Evolutionary conservation across 2,888 invertebrate genomes (phyloP), one percentile per base, ranked within the genome.

Genomic region (Cyclophora punctaria): DNA sequence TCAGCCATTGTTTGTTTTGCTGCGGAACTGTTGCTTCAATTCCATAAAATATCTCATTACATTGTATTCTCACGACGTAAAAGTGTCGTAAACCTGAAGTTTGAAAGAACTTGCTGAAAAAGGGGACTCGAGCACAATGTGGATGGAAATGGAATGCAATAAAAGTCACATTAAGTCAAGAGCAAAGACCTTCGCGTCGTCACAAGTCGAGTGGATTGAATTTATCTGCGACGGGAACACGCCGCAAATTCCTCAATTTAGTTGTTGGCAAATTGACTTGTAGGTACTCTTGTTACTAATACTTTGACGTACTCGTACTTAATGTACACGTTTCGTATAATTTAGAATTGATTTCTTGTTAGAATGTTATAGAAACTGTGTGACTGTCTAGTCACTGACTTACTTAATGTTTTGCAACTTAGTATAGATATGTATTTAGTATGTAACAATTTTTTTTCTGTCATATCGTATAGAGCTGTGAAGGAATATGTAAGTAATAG

Each of bases 131-230:
- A 20, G 59, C 71, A 79, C 80, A 82, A 80, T 75, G 78, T 70
- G 63, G 60, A 66, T 77, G 75, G 68, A 75, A 80, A 74, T 72
- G 71, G 73, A 74, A 74, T 66, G 81, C 67, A 80, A 83, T 83
- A 83, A 83, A 83, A 83, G 83, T 83, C 83, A 73, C 82, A 83
- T 83, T 83, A 83, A 81, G 78, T 80, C 81, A 71, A 80, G 80
- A 80, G 79, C 71, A 67, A 75, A 69, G 73, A 73, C 69, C 69
- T 71, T 63, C 57, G 66, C 55, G 64, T 64, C 62, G 64, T 58
- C 65, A 62, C 58, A 69, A 66, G 66, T 33, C 62, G 63, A 62
- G 63, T 64, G 66, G 62, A 67, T 69, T 71, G 69, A 73, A 75
- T 75, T 73, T 76, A 74, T 77, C 66, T 69, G 65, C 59, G 64